Percentiles rank a stretch among this genome's conserved stretches.
Evolutionary conservation across 1,140 invertebrate genomes (phyloP).

Genomic region (Archivesica marissinica): DNA sequence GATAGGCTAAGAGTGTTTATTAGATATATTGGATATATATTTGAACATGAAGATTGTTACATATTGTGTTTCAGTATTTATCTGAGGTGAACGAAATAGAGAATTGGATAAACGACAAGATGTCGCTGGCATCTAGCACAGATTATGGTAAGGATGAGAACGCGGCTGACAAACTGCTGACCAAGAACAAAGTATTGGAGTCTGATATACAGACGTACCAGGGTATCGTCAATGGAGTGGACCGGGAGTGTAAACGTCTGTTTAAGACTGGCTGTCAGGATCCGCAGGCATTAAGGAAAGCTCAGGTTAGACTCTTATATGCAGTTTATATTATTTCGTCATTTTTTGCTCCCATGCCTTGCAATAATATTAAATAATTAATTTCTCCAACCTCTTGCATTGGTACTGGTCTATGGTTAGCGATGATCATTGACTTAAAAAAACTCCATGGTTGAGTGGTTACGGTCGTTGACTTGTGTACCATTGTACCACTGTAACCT

Average conservation of each 20-base stretch:
- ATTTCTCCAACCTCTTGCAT: too few relatives aligned
- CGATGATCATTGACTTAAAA: too few relatives aligned
- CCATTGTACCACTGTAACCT: too few relatives aligned
- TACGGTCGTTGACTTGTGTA: too few relatives aligned
- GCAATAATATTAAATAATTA: too few relatives aligned
- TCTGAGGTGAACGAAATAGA: slow-evolving; percentile 99
- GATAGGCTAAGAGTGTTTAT: background rate
- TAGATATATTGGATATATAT: background rate
- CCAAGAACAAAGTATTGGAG: slow-evolving; percentile 97
- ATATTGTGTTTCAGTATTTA: slow-evolving; percentile 94
- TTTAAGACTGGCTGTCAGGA: slow-evolving; percentile 89
- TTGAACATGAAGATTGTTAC: background rate
- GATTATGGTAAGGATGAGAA: slow-evolving; percentile 99
- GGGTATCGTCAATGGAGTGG: slow-evolving; percentile 96
- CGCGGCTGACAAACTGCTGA: slow-evolving; percentile 97
- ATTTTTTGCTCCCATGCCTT: too few relatives aligned
- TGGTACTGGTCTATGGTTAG: too few relatives aligned
- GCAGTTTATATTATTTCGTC: too few relatives aligned
- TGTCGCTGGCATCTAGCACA: slow-evolving; percentile 95
- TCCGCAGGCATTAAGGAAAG: slow-evolving; percentile 90
- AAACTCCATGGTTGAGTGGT: too few relatives aligned
- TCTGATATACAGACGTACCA: slow-evolving; percentile 97
- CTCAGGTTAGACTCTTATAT: slow-evolving; percentile 87
- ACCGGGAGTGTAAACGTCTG: slow-evolving; percentile 92
- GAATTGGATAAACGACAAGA: slow-evolving; percentile 99